These are phyloP conservation scores for Rhegmatorhina hoffmannsi DNA, from an alignment of 2,113 vertebrate genomes.

Conservation along the genomic window DNA sequence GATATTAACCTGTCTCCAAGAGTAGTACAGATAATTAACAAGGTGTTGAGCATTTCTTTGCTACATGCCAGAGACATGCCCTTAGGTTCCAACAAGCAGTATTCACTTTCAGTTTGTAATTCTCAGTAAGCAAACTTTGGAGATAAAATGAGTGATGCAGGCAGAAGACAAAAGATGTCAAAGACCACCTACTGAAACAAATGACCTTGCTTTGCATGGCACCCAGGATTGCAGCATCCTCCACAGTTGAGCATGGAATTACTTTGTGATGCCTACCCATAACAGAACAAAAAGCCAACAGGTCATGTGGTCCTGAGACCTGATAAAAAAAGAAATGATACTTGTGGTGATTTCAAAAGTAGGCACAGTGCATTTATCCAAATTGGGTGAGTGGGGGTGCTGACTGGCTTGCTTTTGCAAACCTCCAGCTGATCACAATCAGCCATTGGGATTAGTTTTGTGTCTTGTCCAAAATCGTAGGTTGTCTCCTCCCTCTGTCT, in stretches of 20 bases:
- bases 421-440: background rate
- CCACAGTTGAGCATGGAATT: background rate
- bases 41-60: background rate
- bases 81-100: background rate
- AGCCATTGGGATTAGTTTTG: background rate
- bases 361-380: background rate
- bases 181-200: background rate
- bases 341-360: background rate
- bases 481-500: background rate
- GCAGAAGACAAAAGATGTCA: background rate
- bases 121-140: background rate
- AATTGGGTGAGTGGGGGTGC: fast-evolving
- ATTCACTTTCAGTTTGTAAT: background rate
- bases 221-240: background rate
- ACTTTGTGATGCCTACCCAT: background rate
- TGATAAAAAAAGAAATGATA: background rate
- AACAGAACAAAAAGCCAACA: background rate
- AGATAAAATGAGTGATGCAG: background rate
- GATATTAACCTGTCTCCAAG: background rate
- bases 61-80: background rate
- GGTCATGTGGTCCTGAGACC: background rate
- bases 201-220: background rate
- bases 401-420: background rate
- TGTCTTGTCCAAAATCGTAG: background rate
- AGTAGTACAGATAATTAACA: background rate